These are phyloP conservation scores for Brachirus orientalis DNA, from an alignment of 2,113 vertebrate genomes.

Conservation along the genomic window DNA sequence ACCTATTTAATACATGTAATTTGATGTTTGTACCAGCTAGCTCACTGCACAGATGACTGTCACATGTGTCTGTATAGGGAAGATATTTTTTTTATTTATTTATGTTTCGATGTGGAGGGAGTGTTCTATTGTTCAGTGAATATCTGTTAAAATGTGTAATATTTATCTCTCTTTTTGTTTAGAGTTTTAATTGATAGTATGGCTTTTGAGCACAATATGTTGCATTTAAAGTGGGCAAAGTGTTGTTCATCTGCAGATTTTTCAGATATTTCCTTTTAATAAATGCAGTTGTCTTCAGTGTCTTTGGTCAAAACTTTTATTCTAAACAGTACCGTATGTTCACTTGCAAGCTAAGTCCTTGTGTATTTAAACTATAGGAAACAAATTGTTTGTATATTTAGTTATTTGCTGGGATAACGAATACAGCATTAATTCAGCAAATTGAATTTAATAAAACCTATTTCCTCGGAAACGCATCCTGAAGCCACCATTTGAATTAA, in stretches of 20 bases:
- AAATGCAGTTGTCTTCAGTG: slow-evolving; percentile 55
- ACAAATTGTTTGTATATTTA: too few relatives aligned
- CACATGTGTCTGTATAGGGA: slow-evolving; percentile 40
- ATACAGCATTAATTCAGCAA: too few relatives aligned
- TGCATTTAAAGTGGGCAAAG: slow-evolving; percentile 52
- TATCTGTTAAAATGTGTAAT: slow-evolving; percentile 57
- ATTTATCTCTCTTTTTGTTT: slow-evolving; percentile 51
- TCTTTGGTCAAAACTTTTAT: neutral
- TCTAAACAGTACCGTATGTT: too few relatives aligned
- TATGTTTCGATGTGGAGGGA: slow-evolving; percentile 41
- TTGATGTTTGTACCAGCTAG: slow-evolving; percentile 37
- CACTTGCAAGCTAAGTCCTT: too few relatives aligned
- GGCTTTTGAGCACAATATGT: slow-evolving; percentile 53
- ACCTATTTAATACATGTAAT: slow-evolving; percentile 53
- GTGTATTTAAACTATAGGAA: too few relatives aligned
- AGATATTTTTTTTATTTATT: slow-evolving; percentile 63
- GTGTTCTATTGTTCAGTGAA: slow-evolving; percentile 48
- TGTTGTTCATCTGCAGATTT: slow-evolving; percentile 43
- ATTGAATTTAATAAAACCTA: too few relatives aligned
- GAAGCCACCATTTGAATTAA: too few relatives aligned
- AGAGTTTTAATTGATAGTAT: slow-evolving; percentile 39
- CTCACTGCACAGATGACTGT: slow-evolving; percentile 50
- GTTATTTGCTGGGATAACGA: too few relatives aligned
- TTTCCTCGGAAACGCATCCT: too few relatives aligned
- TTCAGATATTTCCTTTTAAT: slow-evolving; percentile 58